Percentiles rank a stretch among this genome's conserved stretches.
These are phyloP conservation scores for Helicoverpa assulta DNA, from an alignment of 2,888 invertebrate genomes.

Conservation along the genomic window DNA sequence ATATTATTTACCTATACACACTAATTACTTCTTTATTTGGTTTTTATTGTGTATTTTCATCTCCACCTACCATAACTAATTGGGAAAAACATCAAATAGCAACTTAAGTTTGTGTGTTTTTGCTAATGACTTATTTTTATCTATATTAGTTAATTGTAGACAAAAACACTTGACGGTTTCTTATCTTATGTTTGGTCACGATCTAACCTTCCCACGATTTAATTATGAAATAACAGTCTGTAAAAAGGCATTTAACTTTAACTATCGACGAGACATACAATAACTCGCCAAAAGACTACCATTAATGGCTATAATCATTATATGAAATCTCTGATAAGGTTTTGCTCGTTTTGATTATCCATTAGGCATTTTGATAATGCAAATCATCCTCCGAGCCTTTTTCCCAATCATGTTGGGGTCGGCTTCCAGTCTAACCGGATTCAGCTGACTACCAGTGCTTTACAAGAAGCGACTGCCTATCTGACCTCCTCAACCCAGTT, in stretches of 20 bases:
- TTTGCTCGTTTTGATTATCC: not conserved
- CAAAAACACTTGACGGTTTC: not conserved
- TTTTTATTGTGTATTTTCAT: too few species aligned
- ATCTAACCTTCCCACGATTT: constrained; percentile 45
- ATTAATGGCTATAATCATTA: not conserved
- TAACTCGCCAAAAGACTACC: constrained; percentile 18
- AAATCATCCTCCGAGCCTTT: too few species aligned
- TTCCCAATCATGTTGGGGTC: too few species aligned
- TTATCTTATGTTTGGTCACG: constrained; percentile 40
- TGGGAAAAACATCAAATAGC: too few species aligned
- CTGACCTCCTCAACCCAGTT: too few species aligned
- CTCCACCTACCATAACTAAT: too few species aligned
- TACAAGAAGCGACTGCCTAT: too few species aligned
- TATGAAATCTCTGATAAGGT: not conserved
- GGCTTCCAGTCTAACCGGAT: too few species aligned
- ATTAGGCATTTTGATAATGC: too few species aligned
- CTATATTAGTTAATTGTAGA: constrained; percentile 2
- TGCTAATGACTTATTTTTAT: constrained; percentile 1
- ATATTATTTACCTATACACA: too few species aligned
- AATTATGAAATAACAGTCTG: constrained; percentile 6
- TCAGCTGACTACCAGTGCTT: too few species aligned
- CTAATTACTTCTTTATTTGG: too few species aligned
- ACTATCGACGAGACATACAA: constrained; percentile 18
- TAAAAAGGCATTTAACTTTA: constrained; percentile 8
- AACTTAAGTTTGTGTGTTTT: not conserved